Evolutionary conservation across 2,113 vertebrate species (phyloP).

Genomic region (Chinchilla lanigera): DNA sequence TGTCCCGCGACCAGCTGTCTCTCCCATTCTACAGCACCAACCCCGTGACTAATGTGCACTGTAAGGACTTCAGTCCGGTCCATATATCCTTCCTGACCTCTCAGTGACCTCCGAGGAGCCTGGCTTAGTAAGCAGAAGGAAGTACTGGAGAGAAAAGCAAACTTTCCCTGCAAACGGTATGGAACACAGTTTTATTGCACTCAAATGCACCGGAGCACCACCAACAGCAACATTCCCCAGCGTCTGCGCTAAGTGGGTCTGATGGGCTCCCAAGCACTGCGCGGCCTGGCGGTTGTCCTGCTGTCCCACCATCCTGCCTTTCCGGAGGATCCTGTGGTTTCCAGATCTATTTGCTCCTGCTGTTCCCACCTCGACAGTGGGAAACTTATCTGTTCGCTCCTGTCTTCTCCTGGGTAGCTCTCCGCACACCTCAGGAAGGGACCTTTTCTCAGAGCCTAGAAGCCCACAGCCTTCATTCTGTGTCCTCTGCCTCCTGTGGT

Average conservation of each 20-base stretch:
- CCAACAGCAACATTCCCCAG: background rate
- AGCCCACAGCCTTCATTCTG: background rate
- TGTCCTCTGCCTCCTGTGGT: background rate
- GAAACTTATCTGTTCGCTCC: background rate
- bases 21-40: slow-evolving; percentile 1
- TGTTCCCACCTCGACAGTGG: background rate
- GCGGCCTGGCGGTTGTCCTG: background rate
- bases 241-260: background rate
- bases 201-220: background rate
- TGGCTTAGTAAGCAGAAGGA: slow-evolving; percentile 16
- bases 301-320: background rate
- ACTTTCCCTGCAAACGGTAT: background rate
- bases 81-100: slow-evolving; percentile 26
- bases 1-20: slow-evolving; percentile 40
- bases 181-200: slow-evolving; percentile 30
- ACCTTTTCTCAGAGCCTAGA: background rate
- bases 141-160: slow-evolving; percentile 29
- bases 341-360: background rate
- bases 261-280: background rate
- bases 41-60: slow-evolving; percentile 48
- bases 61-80: slow-evolving; percentile 13
- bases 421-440: background rate
- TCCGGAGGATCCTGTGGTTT: background rate
- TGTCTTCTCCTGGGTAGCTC: background rate
- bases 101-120: background rate